phyloP scores from a whole-genome alignment of 2,888 invertebrate species.

The Anaspis maculata region DNA sequence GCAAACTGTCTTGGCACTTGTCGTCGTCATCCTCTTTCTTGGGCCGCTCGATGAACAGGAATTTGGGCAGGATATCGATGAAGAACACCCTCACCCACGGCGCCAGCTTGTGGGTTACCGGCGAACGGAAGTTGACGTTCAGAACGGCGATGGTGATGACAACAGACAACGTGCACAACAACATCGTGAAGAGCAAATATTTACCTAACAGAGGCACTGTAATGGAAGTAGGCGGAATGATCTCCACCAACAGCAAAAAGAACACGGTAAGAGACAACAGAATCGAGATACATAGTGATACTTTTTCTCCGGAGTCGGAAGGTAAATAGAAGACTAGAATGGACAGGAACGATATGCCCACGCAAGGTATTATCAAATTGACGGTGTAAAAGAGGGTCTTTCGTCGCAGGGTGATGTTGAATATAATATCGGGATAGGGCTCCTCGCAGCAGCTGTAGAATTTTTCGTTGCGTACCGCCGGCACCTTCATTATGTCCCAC shows the following conservation, averaged over 20 bases:
- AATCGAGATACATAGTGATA: conserved; percentile 92
- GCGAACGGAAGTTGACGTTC: conserved; percentile 87
- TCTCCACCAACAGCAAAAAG: conserved; percentile 87
- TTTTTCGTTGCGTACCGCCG: conserved; percentile 82
- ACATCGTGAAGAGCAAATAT: conserved; percentile 91
- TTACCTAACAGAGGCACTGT: conserved; percentile 87
- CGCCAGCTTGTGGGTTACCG: conserved; percentile 86
- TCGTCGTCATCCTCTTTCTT: conserved; percentile 64
- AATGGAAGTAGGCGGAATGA: conserved; percentile 88
- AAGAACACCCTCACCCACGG: conserved; percentile 85
- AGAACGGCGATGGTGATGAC: conserved; percentile 90
- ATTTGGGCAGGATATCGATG: conserved; percentile 76
- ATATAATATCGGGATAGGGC: conserved; percentile 95
- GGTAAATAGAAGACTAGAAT: conserved; percentile 96
- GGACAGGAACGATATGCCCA: conserved; percentile 93
- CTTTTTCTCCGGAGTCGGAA: conserved; percentile 95
- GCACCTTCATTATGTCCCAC: conserved; percentile 95
- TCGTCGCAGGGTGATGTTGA: conserved; percentile 88
- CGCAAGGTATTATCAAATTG: conserved; percentile 94
- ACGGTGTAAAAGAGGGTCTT: conserved; percentile 97
- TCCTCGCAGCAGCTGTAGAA: conserved; percentile 97
- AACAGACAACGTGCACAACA: conserved; percentile 85
- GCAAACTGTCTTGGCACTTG: conserved; percentile 46
- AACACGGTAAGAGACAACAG: conserved; percentile 89
- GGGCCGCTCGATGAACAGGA: conserved; percentile 82